These are phyloP conservation scores for Fratercula arctica DNA, from an alignment of 2,797 vertebrate genomes.

Conservation along the genomic window DNA sequence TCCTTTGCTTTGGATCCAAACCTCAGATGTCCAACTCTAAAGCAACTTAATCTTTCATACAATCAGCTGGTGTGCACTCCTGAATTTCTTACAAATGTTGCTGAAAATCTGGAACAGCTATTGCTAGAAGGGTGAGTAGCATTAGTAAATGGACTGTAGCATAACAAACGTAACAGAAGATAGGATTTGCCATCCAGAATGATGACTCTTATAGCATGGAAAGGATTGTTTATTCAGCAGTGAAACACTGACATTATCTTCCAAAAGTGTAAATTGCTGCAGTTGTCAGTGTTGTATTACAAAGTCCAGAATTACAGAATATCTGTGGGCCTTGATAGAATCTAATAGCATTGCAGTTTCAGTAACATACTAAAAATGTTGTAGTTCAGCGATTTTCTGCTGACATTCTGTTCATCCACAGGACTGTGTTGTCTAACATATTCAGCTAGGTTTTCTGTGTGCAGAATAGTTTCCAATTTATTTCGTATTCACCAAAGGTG, in stretches of 20 bases:
- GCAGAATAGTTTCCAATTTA: neutral
- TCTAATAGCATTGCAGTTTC: neutral
- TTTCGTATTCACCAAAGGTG: neutral
- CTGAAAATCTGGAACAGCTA: slow-evolving; percentile 86
- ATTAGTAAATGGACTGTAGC: neutral
- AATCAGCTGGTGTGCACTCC: slow-evolving; percentile 86
- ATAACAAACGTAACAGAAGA: neutral
- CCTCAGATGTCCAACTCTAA: slow-evolving; percentile 80
- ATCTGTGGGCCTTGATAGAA: neutral
- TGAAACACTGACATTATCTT: neutral
- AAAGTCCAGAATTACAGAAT: neutral
- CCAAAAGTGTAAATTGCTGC: neutral
- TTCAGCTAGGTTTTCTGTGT: neutral
- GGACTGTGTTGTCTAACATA: neutral
- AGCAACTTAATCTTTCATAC: slow-evolving; percentile 89
- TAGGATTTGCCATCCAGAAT: neutral
- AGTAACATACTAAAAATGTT: neutral
- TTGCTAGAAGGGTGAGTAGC: slow-evolving; percentile 86
- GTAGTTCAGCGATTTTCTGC: neutral
- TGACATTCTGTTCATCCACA: neutral
- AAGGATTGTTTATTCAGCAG: neutral
- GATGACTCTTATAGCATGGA: neutral
- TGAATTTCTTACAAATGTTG: slow-evolving; percentile 73
- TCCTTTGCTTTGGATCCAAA: slow-evolving; percentile 76
- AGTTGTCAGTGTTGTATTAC: neutral